Evolutionary conservation across 1,140 invertebrate species (phyloP), one percentile per base, ranked within the genome.

Genomic region (Acarapis woodi): DNA sequence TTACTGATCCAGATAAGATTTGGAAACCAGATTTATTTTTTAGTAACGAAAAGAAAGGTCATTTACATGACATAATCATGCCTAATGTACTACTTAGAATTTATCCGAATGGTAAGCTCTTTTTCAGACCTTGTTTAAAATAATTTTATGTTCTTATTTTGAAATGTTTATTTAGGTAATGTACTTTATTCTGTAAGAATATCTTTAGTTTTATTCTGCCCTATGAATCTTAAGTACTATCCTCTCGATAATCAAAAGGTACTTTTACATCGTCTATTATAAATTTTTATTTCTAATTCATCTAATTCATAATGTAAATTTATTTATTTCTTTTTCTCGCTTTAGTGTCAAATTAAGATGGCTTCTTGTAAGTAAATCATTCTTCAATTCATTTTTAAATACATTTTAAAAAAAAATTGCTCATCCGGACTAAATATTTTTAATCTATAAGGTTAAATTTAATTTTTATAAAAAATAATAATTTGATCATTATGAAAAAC

Each of bases 1-100:
- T n/a, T n/a, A 51, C 44, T 33, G 56, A 51, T 44, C 49, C 41
- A 9, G 47, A 55, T 18, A 50, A 54, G 40, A 55, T 62, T 35
- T 63, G 61, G 61, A 56, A 52, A 45, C 59, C 59, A 12, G 59
- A 62, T 51, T 49, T 62, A 10, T 62, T 62, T 40, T 63, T 62
- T 40, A 52, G 58, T 19, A 62, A 62, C 41, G 59, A 62, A 46
- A 58, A 57, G 47, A 51, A 47, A 38, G 53, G 57, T 9, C 48
- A 59, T 42, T 51, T 57, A 37, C 59, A 62, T 44, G 50, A 58
- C 37, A 52, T 62, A 19, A 52, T 56, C 28, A 45, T 49, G 36
- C 51, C 52, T 10, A 56, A 56, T 41, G 44, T 47, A 29, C 50
- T 52, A 26, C 42, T 52, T 9, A 38, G 60, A n/a, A 61, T 62